These are phyloP conservation scores for Agelastica alni DNA, from an alignment of 2,888 invertebrate species.

Conservation along the genomic window DNA sequence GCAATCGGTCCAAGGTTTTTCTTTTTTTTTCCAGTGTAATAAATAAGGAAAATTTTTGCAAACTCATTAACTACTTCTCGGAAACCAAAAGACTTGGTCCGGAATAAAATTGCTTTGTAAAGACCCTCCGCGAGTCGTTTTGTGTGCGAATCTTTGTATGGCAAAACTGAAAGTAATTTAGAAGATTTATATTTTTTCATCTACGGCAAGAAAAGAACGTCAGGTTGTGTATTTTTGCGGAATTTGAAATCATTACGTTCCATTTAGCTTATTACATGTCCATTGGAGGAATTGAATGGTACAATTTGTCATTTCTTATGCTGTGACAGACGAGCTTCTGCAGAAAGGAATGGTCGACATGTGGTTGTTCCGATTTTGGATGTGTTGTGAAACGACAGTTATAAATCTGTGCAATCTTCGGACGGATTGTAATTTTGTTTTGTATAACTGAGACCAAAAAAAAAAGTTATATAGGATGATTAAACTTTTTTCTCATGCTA, in stretches of 20 bases:
- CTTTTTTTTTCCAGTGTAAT: too few relatives aligned
- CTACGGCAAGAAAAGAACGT: conserved; percentile 27
- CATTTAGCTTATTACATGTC: conserved; percentile 38
- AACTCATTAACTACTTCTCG: neutral
- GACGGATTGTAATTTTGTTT: conserved; percentile 16
- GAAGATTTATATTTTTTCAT: conserved; percentile 30
- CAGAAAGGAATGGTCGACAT: conserved; percentile 42
- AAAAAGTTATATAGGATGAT: conserved; percentile 18
- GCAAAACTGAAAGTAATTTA: conserved; percentile 24
- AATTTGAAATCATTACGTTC: conserved; percentile 31
- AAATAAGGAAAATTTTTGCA: too few relatives aligned
- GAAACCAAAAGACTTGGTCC: neutral
- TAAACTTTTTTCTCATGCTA: conserved; percentile 11
- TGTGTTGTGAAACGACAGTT: conserved; percentile 38
- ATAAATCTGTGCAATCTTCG: conserved; percentile 26
- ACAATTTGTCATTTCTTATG: conserved; percentile 42
- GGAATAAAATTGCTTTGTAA: conserved; percentile 11
- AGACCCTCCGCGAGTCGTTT: conserved; percentile 10
- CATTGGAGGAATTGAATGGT: conserved; percentile 39
- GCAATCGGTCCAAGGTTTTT: too few relatives aligned
- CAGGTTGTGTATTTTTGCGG: conserved; percentile 27
- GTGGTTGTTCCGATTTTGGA: conserved; percentile 34
- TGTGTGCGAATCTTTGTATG: conserved; percentile 13
- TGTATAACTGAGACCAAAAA: conserved; percentile 15
- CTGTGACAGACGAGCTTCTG: conserved; percentile 43